phyloP scores from a whole-genome alignment of 2,888 invertebrate species.

The Boloria selene region DNA sequence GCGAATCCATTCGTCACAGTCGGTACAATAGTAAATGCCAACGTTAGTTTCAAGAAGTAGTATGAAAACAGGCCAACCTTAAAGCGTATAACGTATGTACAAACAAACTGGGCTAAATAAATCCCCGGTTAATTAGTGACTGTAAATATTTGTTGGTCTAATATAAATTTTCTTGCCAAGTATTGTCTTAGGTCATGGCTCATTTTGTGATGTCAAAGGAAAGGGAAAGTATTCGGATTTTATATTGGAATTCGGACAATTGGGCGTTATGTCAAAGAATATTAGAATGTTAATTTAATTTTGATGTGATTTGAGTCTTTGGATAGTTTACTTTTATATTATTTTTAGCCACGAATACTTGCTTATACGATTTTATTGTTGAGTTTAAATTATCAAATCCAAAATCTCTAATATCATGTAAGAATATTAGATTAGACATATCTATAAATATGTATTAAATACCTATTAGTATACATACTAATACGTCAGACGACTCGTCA shows the following conservation, averaged over 20 bases:
- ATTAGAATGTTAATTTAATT: too few relatives aligned
- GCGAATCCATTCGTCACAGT: constrained; percentile 27
- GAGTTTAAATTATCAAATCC: too few relatives aligned
- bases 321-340: too few relatives aligned
- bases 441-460: too few relatives aligned
- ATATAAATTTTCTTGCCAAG: constrained; percentile 61
- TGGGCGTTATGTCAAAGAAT: too few relatives aligned
- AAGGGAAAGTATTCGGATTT: constrained; percentile 27
- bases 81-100: constrained; percentile 19
- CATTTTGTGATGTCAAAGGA: constrained; percentile 19
- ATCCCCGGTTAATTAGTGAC: constrained; percentile 46
- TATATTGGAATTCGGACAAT: neutral
- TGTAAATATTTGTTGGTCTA: constrained; percentile 55
- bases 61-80: constrained; percentile 30
- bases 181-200: constrained; percentile 63
- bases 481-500: too few relatives aligned
- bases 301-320: too few relatives aligned
- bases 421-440: too few relatives aligned
- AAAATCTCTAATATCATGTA: too few relatives aligned
- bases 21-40: constrained; percentile 27
- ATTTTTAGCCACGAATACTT: too few relatives aligned
- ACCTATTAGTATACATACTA: too few relatives aligned
- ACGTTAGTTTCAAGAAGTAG: constrained; percentile 25
- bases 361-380: too few relatives aligned
- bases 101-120: constrained; percentile 42